Conservation (phyloP, 2,113 vertebrate species). For the Pampusana beccarii region DNA sequence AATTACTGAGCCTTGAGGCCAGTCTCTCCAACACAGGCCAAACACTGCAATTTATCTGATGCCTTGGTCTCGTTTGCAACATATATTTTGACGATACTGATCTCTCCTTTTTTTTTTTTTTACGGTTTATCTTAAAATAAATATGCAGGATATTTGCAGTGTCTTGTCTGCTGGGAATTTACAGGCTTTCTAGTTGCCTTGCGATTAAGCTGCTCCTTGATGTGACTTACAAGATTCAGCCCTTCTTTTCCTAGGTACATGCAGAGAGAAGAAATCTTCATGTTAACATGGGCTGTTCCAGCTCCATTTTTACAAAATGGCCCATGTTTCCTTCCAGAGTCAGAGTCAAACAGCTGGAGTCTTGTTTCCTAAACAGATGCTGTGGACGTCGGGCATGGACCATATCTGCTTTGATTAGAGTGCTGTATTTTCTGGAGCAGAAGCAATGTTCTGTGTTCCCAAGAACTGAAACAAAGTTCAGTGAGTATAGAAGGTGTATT, state of each 20-base stretch:
- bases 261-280: neutral
- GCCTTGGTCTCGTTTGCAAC: neutral
- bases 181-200: neutral
- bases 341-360: neutral
- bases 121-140: conserved; percentile 24
- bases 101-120: neutral
- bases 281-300: fast-evolving
- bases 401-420: neutral
- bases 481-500: neutral
- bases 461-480: neutral
- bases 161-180: neutral
- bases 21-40: neutral
- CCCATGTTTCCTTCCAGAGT: neutral
- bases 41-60: neutral
- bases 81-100: conserved; percentile 5
- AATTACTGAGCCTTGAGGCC: conserved; percentile 30
- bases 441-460: neutral
- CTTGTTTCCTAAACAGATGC: neutral
- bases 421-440: neutral
- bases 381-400: neutral
- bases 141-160: neutral
- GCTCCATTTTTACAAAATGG: neutral
- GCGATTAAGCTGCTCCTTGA: neutral
- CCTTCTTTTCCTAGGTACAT: neutral
- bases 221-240: neutral